Evolutionary conservation across 2,797 vertebrate species (phyloP).

Genomic region (Crypturellus tataupa): DNA sequence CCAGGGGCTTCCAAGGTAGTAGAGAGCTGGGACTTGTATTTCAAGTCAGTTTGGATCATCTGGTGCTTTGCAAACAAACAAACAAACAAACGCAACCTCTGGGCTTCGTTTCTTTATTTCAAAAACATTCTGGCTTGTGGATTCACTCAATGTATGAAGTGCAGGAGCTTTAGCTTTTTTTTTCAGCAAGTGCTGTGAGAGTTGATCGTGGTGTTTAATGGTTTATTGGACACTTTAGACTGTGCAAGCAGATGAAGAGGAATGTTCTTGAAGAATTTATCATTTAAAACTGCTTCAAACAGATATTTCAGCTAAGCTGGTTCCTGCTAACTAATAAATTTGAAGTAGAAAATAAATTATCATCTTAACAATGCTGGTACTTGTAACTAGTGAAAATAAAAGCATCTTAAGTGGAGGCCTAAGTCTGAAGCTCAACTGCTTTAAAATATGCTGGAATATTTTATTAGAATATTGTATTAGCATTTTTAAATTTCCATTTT

Average conservation of each 20-base stretch:
- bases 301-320: neutral
- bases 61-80: neutral
- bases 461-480: neutral
- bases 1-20: slow-evolving; percentile 31
- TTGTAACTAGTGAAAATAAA: neutral
- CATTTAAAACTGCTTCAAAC: neutral
- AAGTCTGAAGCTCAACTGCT: neutral
- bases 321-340: neutral
- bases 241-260: neutral
- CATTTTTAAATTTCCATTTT: neutral
- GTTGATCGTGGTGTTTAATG: neutral
- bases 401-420: neutral
- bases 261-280: neutral
- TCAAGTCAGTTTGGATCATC: neutral
- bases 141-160: neutral
- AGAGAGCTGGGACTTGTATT: neutral
- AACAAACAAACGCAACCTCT: too few species aligned
- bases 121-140: neutral
- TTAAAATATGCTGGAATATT: neutral
- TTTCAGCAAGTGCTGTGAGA: neutral
- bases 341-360: neutral
- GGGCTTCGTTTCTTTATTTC: neutral
- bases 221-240: neutral
- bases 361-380: neutral
- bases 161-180: neutral